A percentile compares a stretch with the other conserved stretches of the same genome.
Conservation (phyloP, 2,888 invertebrate species). For the Acanthopleura granulata region DNA sequence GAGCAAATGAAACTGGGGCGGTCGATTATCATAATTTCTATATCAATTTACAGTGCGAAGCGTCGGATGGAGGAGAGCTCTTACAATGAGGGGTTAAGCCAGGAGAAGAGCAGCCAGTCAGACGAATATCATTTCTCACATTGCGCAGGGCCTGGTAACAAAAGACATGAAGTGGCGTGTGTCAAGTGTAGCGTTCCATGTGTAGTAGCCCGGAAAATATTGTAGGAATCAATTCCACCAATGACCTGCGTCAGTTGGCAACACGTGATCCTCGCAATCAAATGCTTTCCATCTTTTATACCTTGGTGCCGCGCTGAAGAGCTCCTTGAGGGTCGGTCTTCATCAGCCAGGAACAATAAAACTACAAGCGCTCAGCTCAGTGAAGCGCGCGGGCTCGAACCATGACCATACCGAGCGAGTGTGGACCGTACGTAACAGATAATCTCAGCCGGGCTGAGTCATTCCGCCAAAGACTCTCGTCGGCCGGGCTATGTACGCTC, state of each 20-base stretch:
- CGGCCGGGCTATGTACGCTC: not conserved
- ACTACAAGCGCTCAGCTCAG: constrained; percentile 4
- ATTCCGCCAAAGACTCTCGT: not conserved
- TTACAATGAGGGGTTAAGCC: not conserved
- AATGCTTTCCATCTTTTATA: constrained; percentile 9
- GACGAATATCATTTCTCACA: constrained; percentile 9
- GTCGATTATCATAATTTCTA: constrained; percentile 15
- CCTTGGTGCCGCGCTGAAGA: not conserved
- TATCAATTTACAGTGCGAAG: constrained; percentile 11
- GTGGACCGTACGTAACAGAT: not conserved
- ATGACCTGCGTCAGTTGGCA: not conserved
- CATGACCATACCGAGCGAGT: not conserved
- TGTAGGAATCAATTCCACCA: constrained; percentile 9
- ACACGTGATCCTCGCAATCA: constrained; percentile 14
- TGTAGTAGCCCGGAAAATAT: not conserved
- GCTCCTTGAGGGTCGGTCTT: not conserved
- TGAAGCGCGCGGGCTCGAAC: not conserved
- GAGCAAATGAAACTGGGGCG: not conserved
- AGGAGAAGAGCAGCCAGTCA: not conserved
- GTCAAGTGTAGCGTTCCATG: not conserved
- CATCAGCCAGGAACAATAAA: constrained; percentile 17
- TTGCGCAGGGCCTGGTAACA: not conserved
- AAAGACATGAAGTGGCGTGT: constrained; percentile 14
- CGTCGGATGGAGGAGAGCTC: not conserved
- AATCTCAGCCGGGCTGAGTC: not conserved